Evolutionary conservation across 1,140 invertebrate genomes (phyloP).

Genomic region (Myzus persicae): DNA sequence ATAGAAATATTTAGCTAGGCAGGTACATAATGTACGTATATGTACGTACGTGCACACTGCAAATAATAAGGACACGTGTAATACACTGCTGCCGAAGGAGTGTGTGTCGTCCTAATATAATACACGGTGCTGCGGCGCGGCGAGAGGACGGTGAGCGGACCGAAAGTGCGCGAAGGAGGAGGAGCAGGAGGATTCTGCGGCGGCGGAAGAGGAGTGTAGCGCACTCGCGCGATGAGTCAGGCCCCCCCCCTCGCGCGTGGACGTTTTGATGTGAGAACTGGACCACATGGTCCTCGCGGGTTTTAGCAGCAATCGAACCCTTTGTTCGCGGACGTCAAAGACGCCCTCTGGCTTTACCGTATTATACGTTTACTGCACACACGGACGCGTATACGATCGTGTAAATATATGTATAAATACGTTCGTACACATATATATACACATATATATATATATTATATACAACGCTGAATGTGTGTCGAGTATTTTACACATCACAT

Average conservation of each 20-base stretch:
- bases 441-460: neutral
- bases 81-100: neutral
- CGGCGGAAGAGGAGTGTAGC: slow-evolving; percentile 10
- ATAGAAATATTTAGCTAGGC: neutral
- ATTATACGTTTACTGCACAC: slow-evolving; percentile 32
- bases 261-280: slow-evolving; percentile 57
- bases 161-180: neutral
- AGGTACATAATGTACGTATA: neutral
- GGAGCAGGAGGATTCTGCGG: neutral
- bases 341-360: slow-evolving; percentile 58
- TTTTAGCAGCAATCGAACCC: slow-evolving; percentile 57
- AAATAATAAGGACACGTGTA: neutral
- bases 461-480: neutral
- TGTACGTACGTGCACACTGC: neutral
- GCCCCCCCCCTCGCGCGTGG: neutral
- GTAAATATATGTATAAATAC: neutral
- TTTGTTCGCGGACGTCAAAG: slow-evolving; percentile 57
- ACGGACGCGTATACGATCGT: slow-evolving; percentile 3
- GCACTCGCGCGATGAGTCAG: slow-evolving; percentile 48
- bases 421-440: no score
- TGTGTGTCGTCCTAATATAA: neutral
- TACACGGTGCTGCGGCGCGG: neutral
- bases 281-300: slow-evolving; percentile 57
- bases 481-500: slow-evolving; percentile 33
- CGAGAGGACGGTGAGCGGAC: neutral